These are phyloP conservation scores for Sinocyclocheilus maitianheensis DNA, from an alignment of 2,113 vertebrate species.

Conservation along the genomic window DNA sequence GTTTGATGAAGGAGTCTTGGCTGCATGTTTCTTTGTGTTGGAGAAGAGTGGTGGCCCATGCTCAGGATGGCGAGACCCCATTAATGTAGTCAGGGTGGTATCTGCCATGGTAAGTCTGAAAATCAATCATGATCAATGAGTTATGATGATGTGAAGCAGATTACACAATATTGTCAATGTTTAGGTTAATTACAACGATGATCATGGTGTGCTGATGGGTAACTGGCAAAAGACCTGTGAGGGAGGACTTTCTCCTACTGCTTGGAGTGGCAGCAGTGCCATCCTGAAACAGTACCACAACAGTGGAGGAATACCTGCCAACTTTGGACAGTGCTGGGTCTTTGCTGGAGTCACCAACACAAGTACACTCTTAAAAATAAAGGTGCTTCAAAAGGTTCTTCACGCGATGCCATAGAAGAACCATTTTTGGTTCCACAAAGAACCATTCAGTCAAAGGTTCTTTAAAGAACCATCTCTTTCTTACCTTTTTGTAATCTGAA, in stretches of 20 bases:
- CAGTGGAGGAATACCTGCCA: slow-evolving; percentile 74
- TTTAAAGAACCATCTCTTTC: no score
- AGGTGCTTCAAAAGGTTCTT: no score
- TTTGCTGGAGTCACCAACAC: slow-evolving; percentile 88
- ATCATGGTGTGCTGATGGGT: slow-evolving; percentile 85
- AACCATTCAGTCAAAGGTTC: no score
- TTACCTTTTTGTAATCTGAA: no score
- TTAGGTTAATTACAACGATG: slow-evolving; percentile 64
- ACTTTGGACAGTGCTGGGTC: slow-evolving; percentile 92
- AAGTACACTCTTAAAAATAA: slow-evolving; percentile 41
- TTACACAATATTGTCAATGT: not conserved
- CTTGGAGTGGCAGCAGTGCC: slow-evolving; percentile 88
- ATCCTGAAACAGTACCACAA: slow-evolving; percentile 83
- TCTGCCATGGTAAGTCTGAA: slow-evolving; percentile 71
- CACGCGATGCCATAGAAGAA: no score
- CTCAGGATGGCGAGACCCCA: slow-evolving; percentile 76
- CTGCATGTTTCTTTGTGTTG: not conserved
- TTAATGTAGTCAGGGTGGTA: slow-evolving; percentile 76
- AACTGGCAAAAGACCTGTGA: slow-evolving; percentile 85
- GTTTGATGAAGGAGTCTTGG: slow-evolving; percentile 22
- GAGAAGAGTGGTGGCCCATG: not conserved
- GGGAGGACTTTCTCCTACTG: slow-evolving; percentile 79
- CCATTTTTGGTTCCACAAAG: no score
- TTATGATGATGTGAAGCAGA: not conserved
- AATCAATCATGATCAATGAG: not conserved